Base-by-base conservation (phyloP, 2,888 invertebrate species). In the Latrodectus elegans region DNA sequence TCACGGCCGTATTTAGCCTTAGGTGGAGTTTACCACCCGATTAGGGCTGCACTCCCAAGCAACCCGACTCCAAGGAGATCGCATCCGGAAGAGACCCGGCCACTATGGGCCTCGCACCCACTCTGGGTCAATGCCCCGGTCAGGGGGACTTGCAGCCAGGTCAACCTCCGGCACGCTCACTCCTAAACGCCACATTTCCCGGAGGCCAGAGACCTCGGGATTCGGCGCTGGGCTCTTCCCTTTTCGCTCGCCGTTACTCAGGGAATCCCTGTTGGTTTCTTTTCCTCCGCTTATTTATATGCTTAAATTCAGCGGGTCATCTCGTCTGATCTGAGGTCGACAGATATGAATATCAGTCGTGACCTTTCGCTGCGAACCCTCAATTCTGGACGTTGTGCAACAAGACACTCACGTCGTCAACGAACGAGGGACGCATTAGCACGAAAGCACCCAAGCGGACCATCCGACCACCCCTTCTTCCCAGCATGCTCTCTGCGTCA, bases 201-300 rank as follows among this genome's bases (percentile, higher is more conserved):
- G 55, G 55, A 15, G 15, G 14, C 55, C 55, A 38, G 38, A 38
- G 38, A 38, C 38, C 38, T 38, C 55, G 76, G 76, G 76, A 82
- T 82, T 82, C 82, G 82, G 82, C 74, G 74, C 82, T 82, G 82
- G 84, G 79, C 79, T 79, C 55, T 55, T 84, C 84, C 84, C 84
- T 52, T n/a, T 84, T 84, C 84, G 78, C 73, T 84, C 84, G 84
- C 84, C 84, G 73, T 93, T 94, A 94, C 94, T 94, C 92, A 91
- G 93, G 94, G 93, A 94, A 94, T 94, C 93, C 93, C 93, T 90
- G 93, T 94, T 94, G 93, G 93, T 95, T 95, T 95, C 94, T 94
- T 94, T 94, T 94, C 94, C 94, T 94, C 94, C 94, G 94, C 94
- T 94, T 93, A 94, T 92, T 94, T 92, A 94, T 94, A 94, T 94